Evolutionary conservation across 2,113 vertebrate genomes (phyloP), one percentile per base, ranked within the genome.

Genomic region (Nothoprocta perdicaria): DNA sequence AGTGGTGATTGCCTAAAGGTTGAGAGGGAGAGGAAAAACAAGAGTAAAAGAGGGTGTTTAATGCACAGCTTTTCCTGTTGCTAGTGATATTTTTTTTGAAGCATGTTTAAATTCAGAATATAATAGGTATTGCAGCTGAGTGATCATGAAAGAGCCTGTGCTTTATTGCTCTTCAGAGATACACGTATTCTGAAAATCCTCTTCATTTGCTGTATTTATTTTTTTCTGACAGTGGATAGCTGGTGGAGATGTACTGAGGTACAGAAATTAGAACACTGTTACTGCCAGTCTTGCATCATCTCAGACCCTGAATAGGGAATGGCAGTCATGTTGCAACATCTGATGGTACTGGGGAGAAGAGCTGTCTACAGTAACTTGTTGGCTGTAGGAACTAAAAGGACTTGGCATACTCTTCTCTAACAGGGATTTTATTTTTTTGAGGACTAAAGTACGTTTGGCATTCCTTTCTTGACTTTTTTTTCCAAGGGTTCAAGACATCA

Each of bases 71-170:
- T 72, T 93, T 74, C 43, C 66, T 83, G 74, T 41, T 66, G 86
- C 12, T 65, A 65, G 26, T 15, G 22, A 55, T 95, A 79, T 93
- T 94, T 97, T 93, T 75, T 71, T 84, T 79, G 43, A 92, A 79
- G 82, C 66, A 61, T 75, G 18, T 96, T 91, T 91, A 76, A 92
- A 91, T 95, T 93, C 79, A 60, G 63, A 23, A 48, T 86, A 29
- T 89, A 92, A 94, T 88, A 95, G 69, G 46, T 91, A 84, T 78
- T 89, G 83, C 92, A 94, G 93, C 94, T 94, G 94, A 40, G 46
- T 50, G 21, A 60, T 86, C 66, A 61, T 90, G 79, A 11, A 89
- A 90, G 75, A 94, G 88, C 92, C 82, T 88, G 83, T 94, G 85
- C 73, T 96, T 46, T 1, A 33, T 43, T 80, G 76, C 86, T 92